A percentile compares a stretch with the other conserved stretches of the same genome.
Evolutionary conservation across 2,113 vertebrate species (phyloP).

Genomic region (Hymenochirus boettgeri): DNA sequence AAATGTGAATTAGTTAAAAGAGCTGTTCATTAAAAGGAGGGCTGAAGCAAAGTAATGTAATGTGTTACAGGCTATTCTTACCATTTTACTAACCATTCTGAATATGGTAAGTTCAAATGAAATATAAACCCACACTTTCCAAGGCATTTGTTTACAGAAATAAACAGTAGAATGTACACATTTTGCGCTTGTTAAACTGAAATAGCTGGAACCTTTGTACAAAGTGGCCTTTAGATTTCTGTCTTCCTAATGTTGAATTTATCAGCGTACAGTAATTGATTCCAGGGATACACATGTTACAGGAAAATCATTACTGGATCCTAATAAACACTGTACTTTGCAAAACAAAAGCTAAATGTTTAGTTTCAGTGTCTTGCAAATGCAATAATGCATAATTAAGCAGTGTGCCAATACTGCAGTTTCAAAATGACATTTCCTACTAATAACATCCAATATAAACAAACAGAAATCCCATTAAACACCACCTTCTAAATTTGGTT

Average conservation of each 20-base stretch:
- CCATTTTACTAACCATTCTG: no score
- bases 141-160: no score
- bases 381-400: conserved; percentile 51
- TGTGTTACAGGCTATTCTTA: no score
- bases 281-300: neutral
- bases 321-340: neutral
- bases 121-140: no score
- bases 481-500: conserved; percentile 62
- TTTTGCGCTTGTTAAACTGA: no score
- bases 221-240: neutral
- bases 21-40: no score
- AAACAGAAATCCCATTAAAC: conserved; percentile 65
- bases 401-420: conserved; percentile 50
- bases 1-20: no score
- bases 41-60: no score
- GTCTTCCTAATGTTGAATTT: no score
- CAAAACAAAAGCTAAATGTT: conserved; percentile 39
- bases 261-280: no score
- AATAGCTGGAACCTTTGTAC: neutral
- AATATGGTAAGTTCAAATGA: no score
- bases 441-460: conserved; percentile 59
- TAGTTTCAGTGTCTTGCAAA: conserved; percentile 27
- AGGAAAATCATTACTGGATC: conserved; percentile 12
- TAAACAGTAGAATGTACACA: no score
- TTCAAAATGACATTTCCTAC: conserved; percentile 61